A percentile compares a stretch with the other conserved stretches of the same genome.
Evolutionary conservation across 2,888 invertebrate genomes (phyloP).

Genomic region (Spodoptera exigua): DNA sequence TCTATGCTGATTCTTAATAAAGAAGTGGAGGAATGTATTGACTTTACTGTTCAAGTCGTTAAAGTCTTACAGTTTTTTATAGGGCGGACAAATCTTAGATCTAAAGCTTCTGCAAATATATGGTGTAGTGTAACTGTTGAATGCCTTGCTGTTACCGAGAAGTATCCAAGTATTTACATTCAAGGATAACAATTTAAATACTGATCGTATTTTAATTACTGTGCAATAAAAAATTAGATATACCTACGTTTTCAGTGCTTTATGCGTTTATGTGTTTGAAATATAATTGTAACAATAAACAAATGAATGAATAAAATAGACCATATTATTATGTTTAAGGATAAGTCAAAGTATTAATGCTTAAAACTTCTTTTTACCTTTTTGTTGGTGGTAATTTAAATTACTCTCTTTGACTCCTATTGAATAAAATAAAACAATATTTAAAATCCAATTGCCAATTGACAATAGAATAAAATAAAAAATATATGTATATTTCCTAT

Average conservation of each 20-base stretch:
- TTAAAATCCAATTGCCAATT: too few relatives aligned
- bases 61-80: conserved; percentile 32
- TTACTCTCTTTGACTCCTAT: too few relatives aligned
- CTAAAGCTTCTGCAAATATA: conserved; percentile 35
- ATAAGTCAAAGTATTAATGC: too few relatives aligned
- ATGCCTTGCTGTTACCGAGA: conserved; percentile 8
- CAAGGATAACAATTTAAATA: conserved; percentile 24
- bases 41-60: conserved; percentile 18
- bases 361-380: too few relatives aligned
- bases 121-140: conserved; percentile 14
- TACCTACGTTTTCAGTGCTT: too few relatives aligned
- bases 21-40: conserved; percentile 41
- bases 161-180: conserved; percentile 11
- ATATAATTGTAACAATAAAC: too few relatives aligned
- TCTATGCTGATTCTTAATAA: conserved; percentile 37
- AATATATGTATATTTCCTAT: too few relatives aligned
- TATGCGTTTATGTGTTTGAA: too few relatives aligned
- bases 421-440: too few relatives aligned
- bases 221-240: conserved; percentile 9
- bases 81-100: conserved; percentile 33
- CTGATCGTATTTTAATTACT: conserved; percentile 2
- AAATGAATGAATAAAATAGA: too few relatives aligned
- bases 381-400: too few relatives aligned
- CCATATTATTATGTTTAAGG: too few relatives aligned
- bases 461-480: conserved; percentile 9